Conservation (phyloP, 2,113 vertebrate genomes). For the Phasianus colchicus region DNA sequence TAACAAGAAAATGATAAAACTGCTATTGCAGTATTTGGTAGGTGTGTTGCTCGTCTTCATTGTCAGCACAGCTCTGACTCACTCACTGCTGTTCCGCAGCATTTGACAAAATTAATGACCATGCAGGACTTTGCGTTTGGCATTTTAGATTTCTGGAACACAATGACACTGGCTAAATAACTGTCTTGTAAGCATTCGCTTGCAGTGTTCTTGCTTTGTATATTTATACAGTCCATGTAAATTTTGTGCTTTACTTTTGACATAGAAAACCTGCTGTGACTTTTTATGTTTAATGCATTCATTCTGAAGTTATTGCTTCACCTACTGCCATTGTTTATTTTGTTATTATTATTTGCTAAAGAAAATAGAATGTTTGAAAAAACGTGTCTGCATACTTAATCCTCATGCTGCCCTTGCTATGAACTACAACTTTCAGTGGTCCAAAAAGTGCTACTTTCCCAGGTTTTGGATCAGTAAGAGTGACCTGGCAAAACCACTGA, state of each 20-base stretch:
- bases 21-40: background rate
- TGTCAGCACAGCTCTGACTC: background rate
- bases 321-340: background rate
- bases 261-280: background rate
- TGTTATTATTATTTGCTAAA: background rate
- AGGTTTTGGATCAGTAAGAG: background rate
- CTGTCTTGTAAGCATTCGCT: background rate
- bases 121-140: background rate
- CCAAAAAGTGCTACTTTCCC: background rate
- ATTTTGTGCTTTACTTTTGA: slow-evolving; percentile 8
- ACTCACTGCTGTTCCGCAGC: background rate
- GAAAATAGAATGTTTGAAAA: background rate
- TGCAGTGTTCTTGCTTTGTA: background rate
- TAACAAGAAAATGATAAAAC: background rate
- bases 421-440: background rate
- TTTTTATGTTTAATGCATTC: slow-evolving; percentile 2
- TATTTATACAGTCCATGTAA: slow-evolving; percentile 17
- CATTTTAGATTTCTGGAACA: slow-evolving; percentile 3
- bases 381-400: background rate
- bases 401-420: background rate
- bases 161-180: background rate
- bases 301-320: background rate
- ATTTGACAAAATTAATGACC: slow-evolving; percentile 21
- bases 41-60: background rate
- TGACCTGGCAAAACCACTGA: background rate